phyloP scores from a whole-genome alignment of 2,888 invertebrate genomes.

The Tuta absoluta region DNA sequence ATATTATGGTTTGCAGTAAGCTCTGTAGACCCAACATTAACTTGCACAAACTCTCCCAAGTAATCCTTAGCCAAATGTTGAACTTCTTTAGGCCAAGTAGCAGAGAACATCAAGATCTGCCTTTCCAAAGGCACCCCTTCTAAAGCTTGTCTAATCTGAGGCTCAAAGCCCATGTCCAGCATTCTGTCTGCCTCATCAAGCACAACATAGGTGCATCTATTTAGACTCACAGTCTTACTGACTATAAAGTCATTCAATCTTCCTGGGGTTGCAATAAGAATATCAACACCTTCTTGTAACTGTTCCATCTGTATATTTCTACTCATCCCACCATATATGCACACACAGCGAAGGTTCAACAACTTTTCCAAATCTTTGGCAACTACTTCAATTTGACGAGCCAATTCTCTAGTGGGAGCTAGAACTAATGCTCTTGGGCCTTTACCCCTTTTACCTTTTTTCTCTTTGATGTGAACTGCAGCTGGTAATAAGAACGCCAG shows the following conservation, averaged over 20 bases:
- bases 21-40: slow-evolving; percentile 94
- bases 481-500: slow-evolving; percentile 89
- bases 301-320: slow-evolving; percentile 84
- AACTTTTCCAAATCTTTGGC: slow-evolving; percentile 87
- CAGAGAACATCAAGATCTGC: slow-evolving; percentile 98
- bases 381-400: slow-evolving; percentile 90
- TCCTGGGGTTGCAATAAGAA: slow-evolving; percentile 94
- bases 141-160: slow-evolving; percentile 94
- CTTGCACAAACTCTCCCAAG: slow-evolving; percentile 92
- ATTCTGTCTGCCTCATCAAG: slow-evolving; percentile 96
- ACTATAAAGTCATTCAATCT: slow-evolving; percentile 91
- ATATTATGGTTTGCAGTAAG: slow-evolving; percentile 95
- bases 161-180: slow-evolving; percentile 99
- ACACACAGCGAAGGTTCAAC: slow-evolving; percentile 87
- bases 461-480: slow-evolving; percentile 91
- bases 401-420: slow-evolving; percentile 89
- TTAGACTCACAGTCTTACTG: slow-evolving; percentile 85
- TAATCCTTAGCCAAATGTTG: slow-evolving; percentile 94
- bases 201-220: slow-evolving; percentile 90
- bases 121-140: slow-evolving; percentile 95
- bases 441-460: slow-evolving; percentile 85
- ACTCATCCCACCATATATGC: slow-evolving; percentile 93
- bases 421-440: slow-evolving; percentile 91
- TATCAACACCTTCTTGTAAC: slow-evolving; percentile 87
- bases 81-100: slow-evolving; percentile 99